phyloP scores from a whole-genome alignment of 2,797 vertebrate species.

The Australoheros facetus region DNA sequence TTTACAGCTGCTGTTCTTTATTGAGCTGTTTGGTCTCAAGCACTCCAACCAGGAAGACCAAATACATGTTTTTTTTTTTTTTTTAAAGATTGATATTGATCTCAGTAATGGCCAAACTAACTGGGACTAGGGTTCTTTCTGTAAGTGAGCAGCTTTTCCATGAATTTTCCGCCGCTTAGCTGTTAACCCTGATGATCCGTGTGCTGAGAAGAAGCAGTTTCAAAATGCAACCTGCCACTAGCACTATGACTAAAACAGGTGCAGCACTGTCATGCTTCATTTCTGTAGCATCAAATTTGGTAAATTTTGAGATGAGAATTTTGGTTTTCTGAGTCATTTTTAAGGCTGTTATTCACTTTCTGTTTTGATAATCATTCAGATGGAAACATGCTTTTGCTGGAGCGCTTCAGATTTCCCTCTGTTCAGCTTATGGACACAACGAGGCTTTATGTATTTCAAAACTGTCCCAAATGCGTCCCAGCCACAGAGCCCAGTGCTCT shows the following conservation, averaged over 20 bases:
- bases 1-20: neutral
- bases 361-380: neutral
- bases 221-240: neutral
- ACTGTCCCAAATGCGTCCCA: too few species aligned
- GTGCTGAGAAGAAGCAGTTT: neutral
- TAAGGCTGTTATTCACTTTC: neutral
- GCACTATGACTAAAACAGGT: neutral
- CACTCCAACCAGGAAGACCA: too few species aligned
- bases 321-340: neutral
- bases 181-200: neutral
- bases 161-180: neutral
- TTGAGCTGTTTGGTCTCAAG: neutral
- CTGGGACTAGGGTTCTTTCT: fast-evolving
- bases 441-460: too few species aligned
- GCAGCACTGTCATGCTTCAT: fast-evolving
- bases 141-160: neutral
- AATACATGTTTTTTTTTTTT: fast-evolving
- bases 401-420: neutral
- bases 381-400: neutral
- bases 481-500: too few species aligned
- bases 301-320: neutral
- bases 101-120: fast-evolving
- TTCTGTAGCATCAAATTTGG: neutral
- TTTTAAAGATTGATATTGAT: neutral
- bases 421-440: too few species aligned